Base-by-base conservation (phyloP, 1,140 invertebrate genomes). In the Chrysoperla carnea region DNA sequence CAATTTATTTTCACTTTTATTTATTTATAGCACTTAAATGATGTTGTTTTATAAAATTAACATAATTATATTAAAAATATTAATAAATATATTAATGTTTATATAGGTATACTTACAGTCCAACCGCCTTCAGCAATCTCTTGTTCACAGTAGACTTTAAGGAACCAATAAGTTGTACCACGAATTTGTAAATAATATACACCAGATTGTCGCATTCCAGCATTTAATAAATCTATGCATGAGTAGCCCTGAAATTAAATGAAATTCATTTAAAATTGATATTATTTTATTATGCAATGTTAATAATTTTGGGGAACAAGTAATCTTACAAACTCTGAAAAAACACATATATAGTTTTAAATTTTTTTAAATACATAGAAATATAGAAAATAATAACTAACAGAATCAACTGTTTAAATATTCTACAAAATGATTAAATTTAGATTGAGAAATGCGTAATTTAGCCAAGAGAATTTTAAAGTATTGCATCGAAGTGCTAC, bases 61-160 rank as follows among this genome's bases (percentile, higher is more conserved):
- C 17, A 23, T 23, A 23, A 23, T 23, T 23, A 23, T 23, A 23
- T 5, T 23, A 23, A 23, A 23, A 23, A 23, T 23, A 23, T 23
- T 23, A 23, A 11, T 33, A 33, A 33, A 48, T 46, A 43, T n/a
- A 17, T 38, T 29, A 36, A 8, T 42, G 28, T 12, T 29, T 43
- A 41, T 40, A 43, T 44, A 7, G 31, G 7, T 15, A 43, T 42
- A 69, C 70, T 80, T 69, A 94, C 86, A 57, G 88, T 93, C 90
- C 90, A 94, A 41, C 91, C 92, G 8, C 89, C 90, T 49, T 87
- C 85, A 36, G 84, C 77, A 12, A 81, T 71, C 54, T 87, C 82
- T 66, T 93, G 88, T 55, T 94, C 86, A 59, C 90, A 95, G 58
- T 72, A 90, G 6, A 92, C 87, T 56, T 86, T 84, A 28, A 92